Evolutionary conservation across 1,140 invertebrate species (phyloP).

Genomic region (Nasonia vitripennis): DNA sequence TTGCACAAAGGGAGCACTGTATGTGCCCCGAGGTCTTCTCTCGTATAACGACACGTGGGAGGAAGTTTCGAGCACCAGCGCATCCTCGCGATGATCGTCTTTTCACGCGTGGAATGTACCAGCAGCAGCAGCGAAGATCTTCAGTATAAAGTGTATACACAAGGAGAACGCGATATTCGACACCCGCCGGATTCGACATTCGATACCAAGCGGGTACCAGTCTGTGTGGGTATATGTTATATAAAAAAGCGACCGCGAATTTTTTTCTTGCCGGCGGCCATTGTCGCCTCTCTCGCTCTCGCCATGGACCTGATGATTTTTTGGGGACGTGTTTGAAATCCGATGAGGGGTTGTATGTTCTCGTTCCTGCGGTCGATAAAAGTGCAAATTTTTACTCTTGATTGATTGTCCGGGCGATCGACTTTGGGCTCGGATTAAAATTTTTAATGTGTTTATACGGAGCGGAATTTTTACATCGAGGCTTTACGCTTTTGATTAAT

Average conservation of each 20-base stretch:
- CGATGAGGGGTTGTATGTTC: not conserved
- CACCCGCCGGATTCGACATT: constrained; percentile 19
- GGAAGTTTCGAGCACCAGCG: not conserved
- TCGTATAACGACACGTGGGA: not conserved
- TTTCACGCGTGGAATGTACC: constrained; percentile 17
- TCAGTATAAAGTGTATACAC: not conserved
- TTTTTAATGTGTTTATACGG: not conserved
- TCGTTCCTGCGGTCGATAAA: no score
- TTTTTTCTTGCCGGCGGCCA: not conserved
- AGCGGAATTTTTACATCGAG: not conserved
- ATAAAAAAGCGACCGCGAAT: not conserved
- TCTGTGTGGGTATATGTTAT: no score
- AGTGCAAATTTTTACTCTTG: no score
- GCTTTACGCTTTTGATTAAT: not conserved
- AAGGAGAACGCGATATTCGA: constrained; percentile 42
- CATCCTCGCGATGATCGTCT: not conserved
- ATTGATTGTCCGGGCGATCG: not conserved
- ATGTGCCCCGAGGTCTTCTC: not conserved
- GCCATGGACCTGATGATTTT: not conserved
- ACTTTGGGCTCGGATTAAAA: not conserved
- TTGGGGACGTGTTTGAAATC: not conserved
- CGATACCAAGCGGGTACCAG: constrained; percentile 2
- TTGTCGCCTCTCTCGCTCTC: not conserved
- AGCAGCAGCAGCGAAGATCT: not conserved
- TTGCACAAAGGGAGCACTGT: constrained; percentile 20